Evolutionary conservation across 2,113 vertebrate genomes (phyloP).

Genomic region (Campylomormyrus tamandua): DNA sequence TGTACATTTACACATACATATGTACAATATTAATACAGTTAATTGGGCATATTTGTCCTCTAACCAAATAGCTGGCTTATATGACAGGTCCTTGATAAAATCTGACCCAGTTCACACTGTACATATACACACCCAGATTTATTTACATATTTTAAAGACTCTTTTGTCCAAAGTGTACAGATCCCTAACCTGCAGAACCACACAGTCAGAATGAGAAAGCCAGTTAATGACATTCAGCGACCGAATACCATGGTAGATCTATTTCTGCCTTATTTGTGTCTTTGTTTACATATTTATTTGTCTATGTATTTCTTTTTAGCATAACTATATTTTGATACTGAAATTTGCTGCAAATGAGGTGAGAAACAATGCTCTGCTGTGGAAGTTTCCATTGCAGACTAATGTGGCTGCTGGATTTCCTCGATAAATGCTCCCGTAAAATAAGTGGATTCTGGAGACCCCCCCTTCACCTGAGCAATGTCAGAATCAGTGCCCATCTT

Average conservation of each 20-base stretch:
- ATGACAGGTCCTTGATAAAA: background rate
- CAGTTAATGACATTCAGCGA: background rate
- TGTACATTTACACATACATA: too few species aligned
- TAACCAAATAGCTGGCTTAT: background rate
- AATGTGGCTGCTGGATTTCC: background rate
- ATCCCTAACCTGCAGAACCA: background rate
- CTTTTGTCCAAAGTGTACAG: background rate
- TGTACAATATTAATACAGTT: background rate
- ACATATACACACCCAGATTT: background rate
- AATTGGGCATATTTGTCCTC: background rate
- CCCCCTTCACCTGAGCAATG: background rate
- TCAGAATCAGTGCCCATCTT: background rate
- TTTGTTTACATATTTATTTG: background rate
- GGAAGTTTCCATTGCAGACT: constrained; percentile 24
- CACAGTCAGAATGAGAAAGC: background rate
- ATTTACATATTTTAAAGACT: background rate
- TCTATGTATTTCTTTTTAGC: background rate
- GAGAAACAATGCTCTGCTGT: background rate
- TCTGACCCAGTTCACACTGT: background rate
- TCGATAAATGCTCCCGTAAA: background rate
- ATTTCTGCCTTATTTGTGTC: background rate
- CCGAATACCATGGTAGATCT: background rate
- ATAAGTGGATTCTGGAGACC: constrained; percentile 10
- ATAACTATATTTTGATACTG: background rate
- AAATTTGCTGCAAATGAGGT: background rate